Base-by-base conservation (phyloP, 1,140 invertebrate genomes). In the Drosophila willistoni region DNA sequence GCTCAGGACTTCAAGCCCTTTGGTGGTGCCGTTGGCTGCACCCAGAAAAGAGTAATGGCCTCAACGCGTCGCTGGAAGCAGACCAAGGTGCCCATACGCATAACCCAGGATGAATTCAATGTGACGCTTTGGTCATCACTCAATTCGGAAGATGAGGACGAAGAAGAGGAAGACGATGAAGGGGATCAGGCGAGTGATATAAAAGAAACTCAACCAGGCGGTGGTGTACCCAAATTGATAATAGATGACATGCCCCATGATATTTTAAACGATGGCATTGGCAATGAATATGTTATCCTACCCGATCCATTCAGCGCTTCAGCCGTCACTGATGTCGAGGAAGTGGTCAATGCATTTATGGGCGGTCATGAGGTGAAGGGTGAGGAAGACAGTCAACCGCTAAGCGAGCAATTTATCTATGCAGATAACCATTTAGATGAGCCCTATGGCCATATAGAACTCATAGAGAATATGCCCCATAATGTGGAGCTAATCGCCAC, bases 381-480 rank as follows among this genome's bases (percentile, higher is more conserved):
- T n/a, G 84, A 85, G 51, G 81, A 84, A 22, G 79, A 81, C 12
- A 81, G 83, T 36, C 84, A 87, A 65, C 71, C 85, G 13, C 47
- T 89, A 2, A 74, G 77, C 33, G 84, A 87, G 34, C 84, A 85
- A 54, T 89, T 70, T n/a, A 69, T 79, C 10, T 78, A 77, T 59
- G 64, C 74, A 9, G 77, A 79, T 25, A 73, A 89, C 47, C 77
- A 89, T 44, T 54, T 90, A 68, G 84, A 85, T 29, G 86, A 90
- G 66, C 67, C 76, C 2, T 90, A 82, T 33, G 75, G 81, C 25
- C 79, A 72, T 57, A 90, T 89, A 34, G 86, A 90, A 56, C 69
- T 90, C 7, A 90, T 90, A 54, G 81, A 90, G 55, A 90, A 90
- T n/a, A 85, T 85, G 79, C 86, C 85, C 7, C 77, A 90, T n/a